These are phyloP conservation scores for Argopecten irradians DNA, from an alignment of 1,140 invertebrate species.

Conservation along the genomic window DNA sequence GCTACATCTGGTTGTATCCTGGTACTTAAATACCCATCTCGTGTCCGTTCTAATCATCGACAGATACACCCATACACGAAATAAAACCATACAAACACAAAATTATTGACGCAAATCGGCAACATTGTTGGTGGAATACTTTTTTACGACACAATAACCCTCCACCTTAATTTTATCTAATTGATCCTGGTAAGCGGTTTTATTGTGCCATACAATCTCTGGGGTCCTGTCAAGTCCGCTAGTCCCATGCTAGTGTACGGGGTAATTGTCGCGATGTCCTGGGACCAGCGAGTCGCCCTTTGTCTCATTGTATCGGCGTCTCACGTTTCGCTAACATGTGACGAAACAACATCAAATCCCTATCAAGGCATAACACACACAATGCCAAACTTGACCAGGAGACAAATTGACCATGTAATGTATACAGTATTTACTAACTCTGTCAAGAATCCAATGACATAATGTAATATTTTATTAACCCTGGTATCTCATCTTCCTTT, in stretches of 20 bases:
- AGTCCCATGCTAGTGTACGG: neutral
- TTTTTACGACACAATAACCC: neutral
- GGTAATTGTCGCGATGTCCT: conserved; percentile 4
- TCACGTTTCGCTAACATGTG: neutral
- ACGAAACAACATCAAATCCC: neutral
- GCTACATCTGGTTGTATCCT: neutral
- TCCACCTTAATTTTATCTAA: conserved; percentile 22
- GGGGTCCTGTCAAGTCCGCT: neutral
- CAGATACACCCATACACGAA: neutral
- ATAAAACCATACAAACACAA: neutral
- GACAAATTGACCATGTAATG: neutral
- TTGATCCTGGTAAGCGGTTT: conserved; percentile 21
- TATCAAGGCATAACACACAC: neutral
- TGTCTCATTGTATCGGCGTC: neutral
- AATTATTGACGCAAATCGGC: neutral
- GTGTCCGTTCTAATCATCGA: neutral
- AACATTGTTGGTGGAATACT: neutral
- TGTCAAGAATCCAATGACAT: neutral
- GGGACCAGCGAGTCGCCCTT: neutral
- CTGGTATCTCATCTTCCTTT: neutral
- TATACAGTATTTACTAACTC: neutral
- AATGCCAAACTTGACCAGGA: neutral
- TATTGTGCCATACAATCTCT: neutral
- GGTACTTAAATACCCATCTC: neutral
- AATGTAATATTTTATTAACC: neutral